These are phyloP conservation scores for Drosophila bocqueti DNA, from an alignment of 1,140 invertebrate species.

Conservation along the genomic window DNA sequence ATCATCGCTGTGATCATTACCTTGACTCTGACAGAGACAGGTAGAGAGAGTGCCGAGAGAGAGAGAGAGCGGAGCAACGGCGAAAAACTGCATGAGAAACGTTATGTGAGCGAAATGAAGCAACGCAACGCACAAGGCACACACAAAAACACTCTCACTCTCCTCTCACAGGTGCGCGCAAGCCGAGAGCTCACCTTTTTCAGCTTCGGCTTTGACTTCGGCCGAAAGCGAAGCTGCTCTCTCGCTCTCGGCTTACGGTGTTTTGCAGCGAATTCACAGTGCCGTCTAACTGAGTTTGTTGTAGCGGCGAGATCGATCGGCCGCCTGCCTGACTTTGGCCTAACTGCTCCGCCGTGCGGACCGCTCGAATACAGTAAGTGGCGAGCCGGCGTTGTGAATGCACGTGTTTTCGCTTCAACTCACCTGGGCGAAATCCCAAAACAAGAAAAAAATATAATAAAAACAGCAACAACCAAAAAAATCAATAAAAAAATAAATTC, in stretches of 20 bases:
- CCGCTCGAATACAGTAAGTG: conserved; percentile 85
- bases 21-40: conserved; percentile 78
- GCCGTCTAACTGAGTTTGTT: conserved; percentile 79
- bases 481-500: conserved; percentile 20
- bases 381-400: conserved; percentile 84
- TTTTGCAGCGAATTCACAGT: conserved; percentile 61
- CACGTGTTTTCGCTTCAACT: conserved; percentile 80
- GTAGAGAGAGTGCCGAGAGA: conserved; percentile 27
- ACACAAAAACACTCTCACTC: conserved; percentile 77
- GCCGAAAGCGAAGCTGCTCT: conserved; percentile 67
- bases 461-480: conserved; percentile 19
- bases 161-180: conserved; percentile 60
- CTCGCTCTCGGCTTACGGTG: conserved; percentile 72
- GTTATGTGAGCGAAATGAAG: conserved; percentile 81
- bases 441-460: not conserved
- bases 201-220: not conserved
- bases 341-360: conserved; percentile 79
- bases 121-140: conserved; percentile 51
- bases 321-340: conserved; percentile 73
- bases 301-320: conserved; percentile 48
- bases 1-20: conserved; percentile 65
- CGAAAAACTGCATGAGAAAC: conserved; percentile 82
- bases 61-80: conserved; percentile 14
- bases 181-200: conserved; percentile 20
- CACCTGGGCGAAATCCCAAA: conserved; percentile 36